Evolutionary conservation across 2,888 invertebrate species (phyloP).

Genomic region (Erebia aethiops): DNA sequence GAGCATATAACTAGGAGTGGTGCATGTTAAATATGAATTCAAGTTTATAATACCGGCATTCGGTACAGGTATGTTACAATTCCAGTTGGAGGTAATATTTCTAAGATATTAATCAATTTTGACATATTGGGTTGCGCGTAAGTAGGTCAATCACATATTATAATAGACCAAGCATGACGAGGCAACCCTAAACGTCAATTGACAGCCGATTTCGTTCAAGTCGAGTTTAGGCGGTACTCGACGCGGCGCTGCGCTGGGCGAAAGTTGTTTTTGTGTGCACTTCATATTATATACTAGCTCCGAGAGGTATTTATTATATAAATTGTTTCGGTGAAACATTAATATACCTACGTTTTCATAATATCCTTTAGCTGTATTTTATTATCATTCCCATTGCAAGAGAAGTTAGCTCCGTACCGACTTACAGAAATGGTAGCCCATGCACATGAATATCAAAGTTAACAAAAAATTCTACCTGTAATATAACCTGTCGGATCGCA

Average conservation of each 20-base stretch:
- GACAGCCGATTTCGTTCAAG: slow-evolving; percentile 53
- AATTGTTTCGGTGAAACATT: slow-evolving; percentile 18
- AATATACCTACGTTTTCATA: not conserved
- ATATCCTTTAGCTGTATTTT: too few species aligned
- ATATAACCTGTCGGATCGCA: too few species aligned
- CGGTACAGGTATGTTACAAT: not conserved
- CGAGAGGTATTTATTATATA: slow-evolving; percentile 22
- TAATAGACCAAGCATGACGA: not conserved
- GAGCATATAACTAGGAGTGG: too few species aligned
- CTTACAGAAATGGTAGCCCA: too few species aligned
- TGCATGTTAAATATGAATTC: too few species aligned
- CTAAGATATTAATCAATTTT: not conserved
- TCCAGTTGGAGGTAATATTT: not conserved
- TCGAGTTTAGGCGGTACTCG: slow-evolving; percentile 37
- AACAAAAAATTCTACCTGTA: too few species aligned
- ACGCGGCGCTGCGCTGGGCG: slow-evolving; percentile 35
- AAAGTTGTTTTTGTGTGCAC: slow-evolving; percentile 42
- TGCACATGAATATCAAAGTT: too few species aligned
- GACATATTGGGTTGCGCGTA: not conserved
- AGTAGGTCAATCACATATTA: not conserved
- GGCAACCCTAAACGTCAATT: slow-evolving; percentile 40
- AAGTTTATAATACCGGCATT: too few species aligned
- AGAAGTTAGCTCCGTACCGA: too few species aligned
- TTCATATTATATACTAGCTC: slow-evolving; percentile 26
- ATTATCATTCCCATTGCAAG: not conserved